Conservation (phyloP, 2,888 invertebrate species). For the Antitype chi region DNA sequence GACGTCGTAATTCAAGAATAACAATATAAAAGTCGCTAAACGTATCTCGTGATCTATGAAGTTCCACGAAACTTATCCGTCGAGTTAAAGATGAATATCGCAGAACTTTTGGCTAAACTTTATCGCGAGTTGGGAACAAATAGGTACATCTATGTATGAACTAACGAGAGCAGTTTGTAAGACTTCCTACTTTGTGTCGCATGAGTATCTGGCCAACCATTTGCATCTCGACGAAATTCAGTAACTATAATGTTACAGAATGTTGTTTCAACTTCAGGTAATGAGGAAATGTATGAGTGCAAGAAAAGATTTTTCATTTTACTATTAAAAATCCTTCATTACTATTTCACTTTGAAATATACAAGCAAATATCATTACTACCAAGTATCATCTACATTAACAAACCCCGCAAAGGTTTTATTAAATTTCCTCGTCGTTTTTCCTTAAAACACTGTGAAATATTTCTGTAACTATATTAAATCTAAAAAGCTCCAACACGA, state of each 20-base stretch:
- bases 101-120: slow-evolving; percentile 76
- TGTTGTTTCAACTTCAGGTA: slow-evolving; percentile 17
- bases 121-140: slow-evolving; percentile 64
- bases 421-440: slow-evolving; percentile 29
- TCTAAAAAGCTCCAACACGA: slow-evolving; percentile 26
- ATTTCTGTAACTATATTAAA: slow-evolving; percentile 35
- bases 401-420: slow-evolving; percentile 23
- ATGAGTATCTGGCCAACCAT: slow-evolving; percentile 39
- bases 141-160: slow-evolving; percentile 65
- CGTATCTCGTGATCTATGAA: slow-evolving; percentile 70
- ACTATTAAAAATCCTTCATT: slow-evolving; percentile 4
- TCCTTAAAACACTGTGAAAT: slow-evolving; percentile 26
- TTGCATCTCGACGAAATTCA: slow-evolving; percentile 18
- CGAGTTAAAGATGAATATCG: slow-evolving; percentile 76
- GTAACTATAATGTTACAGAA: slow-evolving; percentile 3
- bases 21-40: slow-evolving; percentile 65
- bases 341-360: slow-evolving; percentile 9
- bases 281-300: slow-evolving; percentile 21
- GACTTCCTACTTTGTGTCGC: slow-evolving; percentile 66
- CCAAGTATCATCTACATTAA: slow-evolving; percentile 4
- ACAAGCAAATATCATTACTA: slow-evolving; percentile 24
- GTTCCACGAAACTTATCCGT: slow-evolving; percentile 65
- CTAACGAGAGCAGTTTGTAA: slow-evolving; percentile 74
- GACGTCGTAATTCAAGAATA: slow-evolving; percentile 58
- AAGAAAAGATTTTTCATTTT: not conserved